Evolutionary conservation across 2,113 vertebrate genomes (phyloP), one percentile per base, ranked within the genome.

Genomic region (Rafetus swinhoei): DNA sequence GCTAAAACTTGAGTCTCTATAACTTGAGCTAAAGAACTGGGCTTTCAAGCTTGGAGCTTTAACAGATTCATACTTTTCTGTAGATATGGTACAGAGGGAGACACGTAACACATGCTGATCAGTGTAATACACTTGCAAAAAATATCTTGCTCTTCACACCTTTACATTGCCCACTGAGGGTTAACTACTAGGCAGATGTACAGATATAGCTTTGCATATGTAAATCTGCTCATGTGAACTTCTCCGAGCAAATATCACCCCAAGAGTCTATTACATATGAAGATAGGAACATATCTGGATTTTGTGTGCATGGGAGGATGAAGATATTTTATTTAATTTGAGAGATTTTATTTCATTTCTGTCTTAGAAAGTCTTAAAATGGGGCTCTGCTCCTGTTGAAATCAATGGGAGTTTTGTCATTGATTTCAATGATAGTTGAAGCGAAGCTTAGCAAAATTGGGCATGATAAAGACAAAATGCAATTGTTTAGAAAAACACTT

Each of bases 401-500:
- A 93, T 57, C 27, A 82, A 3, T 80, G 2, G 74, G 2, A 76
- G 39, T 50, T 50, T 76, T 76, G 22, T 76, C 11, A 45, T 45
- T 76, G 74, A 7, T 25, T 76, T 76, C 74, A 76, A 76, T 50
- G 39, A 45, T 10, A 50, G 35, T 14, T 45, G 39, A 76, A 25
- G 39, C 35, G 6, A 10, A 81, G 62, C 84, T 55, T 81, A 27
- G 76, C 9, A 81, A 91, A 92, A 80, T 69, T 35, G 86, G n/a
- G 74, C 79, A 85, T 84, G 76, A 82, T 76, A 90, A 93, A 94
- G 39, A 82, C 21, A 92, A 91, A 88, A 93, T 81, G 12, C 27
- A 93, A 95, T 76, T 85, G 83, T 83, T 90, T 88, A 54, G 79
- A 92, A 93, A 95, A 21, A 81, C 76, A 50, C 9, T 27, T 32